Base-by-base conservation (phyloP, 2,797 vertebrate species). In the Microctenopoma lineatum region DNA sequence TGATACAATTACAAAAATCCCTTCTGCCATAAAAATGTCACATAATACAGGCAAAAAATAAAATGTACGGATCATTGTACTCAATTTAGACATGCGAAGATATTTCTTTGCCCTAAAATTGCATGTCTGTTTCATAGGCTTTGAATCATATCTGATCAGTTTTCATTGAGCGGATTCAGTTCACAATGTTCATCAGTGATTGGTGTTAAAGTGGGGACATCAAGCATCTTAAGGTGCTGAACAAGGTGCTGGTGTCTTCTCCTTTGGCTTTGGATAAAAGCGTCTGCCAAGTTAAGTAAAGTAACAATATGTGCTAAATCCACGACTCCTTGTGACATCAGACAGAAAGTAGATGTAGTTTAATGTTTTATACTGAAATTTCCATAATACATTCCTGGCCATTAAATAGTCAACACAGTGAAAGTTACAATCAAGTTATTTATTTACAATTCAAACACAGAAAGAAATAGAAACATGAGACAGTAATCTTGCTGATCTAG, bases 371-470 rank as follows among this genome's bases (percentile, higher is more conserved):
- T 45, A 2, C 32, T 36, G 12, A 16, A 34, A 61, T 16, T 13
- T 8, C 25, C 2, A 2, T 25, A 4, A 27, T 21, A 4, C 0
- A 39, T 61, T 48, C 29, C 36, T 7, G 18, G 3, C 12, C 4
- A 51, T 4, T 27, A 29, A 9, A 0, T 29, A 50, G 21, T 4
- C 16, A 44, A 5, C 0, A 41, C 52, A 67, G 26, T 15, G 15
- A 59, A 50, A 27, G 7, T 5, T 84, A 95, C 94, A 97, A 96
- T 94, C 95, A 89, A 87, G 89, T 95, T 90, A 92, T 97, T 96
- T 97, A 97, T 97, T 97, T 96, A 97, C 96, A 97, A 82, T 93
- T 92, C 87, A 95, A 94, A 94, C 94, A 94, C 95, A 97, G 92
- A 94, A 94, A 94, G 81, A 93, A 84, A 93, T 95, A 95, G 92